Evolutionary conservation across 1,140 invertebrate genomes (phyloP), one percentile per base, ranked within the genome.

Genomic region (Achroia grisella): DNA sequence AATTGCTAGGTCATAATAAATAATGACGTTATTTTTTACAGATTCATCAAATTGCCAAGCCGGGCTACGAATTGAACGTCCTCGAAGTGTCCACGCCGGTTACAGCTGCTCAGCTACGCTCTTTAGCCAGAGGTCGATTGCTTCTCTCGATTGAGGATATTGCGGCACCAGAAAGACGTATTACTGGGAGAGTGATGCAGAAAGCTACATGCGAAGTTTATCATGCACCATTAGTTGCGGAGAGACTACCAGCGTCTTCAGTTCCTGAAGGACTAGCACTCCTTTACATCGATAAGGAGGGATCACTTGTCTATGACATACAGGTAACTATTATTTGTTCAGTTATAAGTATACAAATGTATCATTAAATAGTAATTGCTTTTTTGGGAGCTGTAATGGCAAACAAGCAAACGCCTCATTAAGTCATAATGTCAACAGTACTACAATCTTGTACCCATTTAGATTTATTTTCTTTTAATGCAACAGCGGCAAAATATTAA

Each of bases 161-260:
- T 29, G 89, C 88, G 6, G 88, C 90, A 41, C 88, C 90, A 0
- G 87, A 91, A 6, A 63, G 93, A 8, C 86, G 88, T 37, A 81
- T 95, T 6, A 87, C 85, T 10, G 93, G 94, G 0, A 77, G 81
- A 9, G 89, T 95, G 4, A 86, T 91, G 4, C 91, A 93, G 8
- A 89, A 91, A 43, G 89, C 90, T 1, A 91, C 91, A 5, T 96
- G 94, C 64, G 94, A 96, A 72, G 87, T 95, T 32, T 95, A 94
- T 70, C 93, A 95, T 55, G 88, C 91, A 0, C 73, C 91, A 0
- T 65, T 94, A 6, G 83, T 88, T 34, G 49, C 89, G 44, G 64
- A 86, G 61, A 81, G 89, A 45, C 55, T 71, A 4, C 63, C 88
- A 11, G 75, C 79, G 12, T 47, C 67, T 0, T 75, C 84, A n/a